Evolutionary conservation across 2,888 invertebrate genomes (phyloP), one percentile per base, ranked within the genome.

Genomic region (Glaucopsyche alexis): DNA sequence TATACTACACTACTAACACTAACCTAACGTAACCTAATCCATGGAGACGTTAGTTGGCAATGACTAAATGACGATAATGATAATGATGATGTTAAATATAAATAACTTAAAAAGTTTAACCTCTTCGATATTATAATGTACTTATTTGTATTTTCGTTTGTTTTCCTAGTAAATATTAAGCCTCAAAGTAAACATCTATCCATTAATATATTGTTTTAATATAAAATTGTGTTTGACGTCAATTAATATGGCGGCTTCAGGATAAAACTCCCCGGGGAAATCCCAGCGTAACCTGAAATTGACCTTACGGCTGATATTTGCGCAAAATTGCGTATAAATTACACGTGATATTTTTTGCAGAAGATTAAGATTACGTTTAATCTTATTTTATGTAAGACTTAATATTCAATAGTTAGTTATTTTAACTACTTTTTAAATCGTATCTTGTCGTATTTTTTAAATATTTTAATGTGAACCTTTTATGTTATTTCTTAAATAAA

Each of bases 201-300:
- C 13, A 38, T 29, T 60, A 38, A 14, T 60, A 38, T 38, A 60
- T 60, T 13, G 60, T 60, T 29, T 29, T 60, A 60, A 29, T 60
- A 60, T 38, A 29, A 60, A 60, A 60, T 29, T 29, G 38, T 60
- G 60, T 60, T 60, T 60, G 60, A 38, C 60, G 60, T 29, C 60
- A 60, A 60, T 60, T 60, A 60, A 60, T 60, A 60, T 19, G 55
- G 55, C 60, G 60, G 60, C 60, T 60, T 13, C 29, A 14, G 60
- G 55, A 29, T 52, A 16, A 13, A 60, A 7, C 13, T 60, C 60
- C 29, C 60, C 29, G 7, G 60, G 60, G 60, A 60, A 60, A 60
- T 60, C 60, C 60, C 60, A 29, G 13, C 29, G 60, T 60, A 60
- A 38, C 60, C 60, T 60, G 29, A 29, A 60, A 60, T 60, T 60